Conservation (phyloP, 2,113 vertebrate species). For the Pagrus major region DNA sequence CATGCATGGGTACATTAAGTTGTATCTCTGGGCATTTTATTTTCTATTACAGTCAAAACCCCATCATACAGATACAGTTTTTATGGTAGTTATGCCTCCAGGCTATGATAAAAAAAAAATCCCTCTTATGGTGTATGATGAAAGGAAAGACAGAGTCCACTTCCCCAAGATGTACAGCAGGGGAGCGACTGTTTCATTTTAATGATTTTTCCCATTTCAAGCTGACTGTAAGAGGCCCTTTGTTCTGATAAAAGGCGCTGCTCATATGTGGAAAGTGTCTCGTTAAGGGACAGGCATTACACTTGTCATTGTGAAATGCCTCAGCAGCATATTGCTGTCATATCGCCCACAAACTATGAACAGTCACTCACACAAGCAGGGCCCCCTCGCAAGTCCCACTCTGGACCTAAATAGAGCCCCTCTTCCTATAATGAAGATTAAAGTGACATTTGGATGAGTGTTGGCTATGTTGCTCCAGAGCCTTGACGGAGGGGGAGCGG, state of each 20-base stretch:
- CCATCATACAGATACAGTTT: constrained; percentile 35
- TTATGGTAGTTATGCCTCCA: constrained; percentile 51
- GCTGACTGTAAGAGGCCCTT: constrained; percentile 32
- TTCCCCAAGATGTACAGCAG: constrained; percentile 26
- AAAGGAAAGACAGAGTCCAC: constrained; percentile 44
- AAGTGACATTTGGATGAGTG: constrained; percentile 68
- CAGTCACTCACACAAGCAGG: constrained; percentile 42
- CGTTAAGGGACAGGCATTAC: constrained; percentile 39
- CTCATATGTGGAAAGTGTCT: constrained; percentile 28
- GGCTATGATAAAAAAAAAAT: constrained; percentile 38
- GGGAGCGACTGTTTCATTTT: constrained; percentile 19
- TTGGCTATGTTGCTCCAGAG: constrained; percentile 38
- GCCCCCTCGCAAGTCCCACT: constrained; percentile 28
- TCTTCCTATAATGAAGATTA: constrained; percentile 63
- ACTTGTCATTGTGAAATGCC: constrained; percentile 38
- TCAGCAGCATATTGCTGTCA: constrained; percentile 46
- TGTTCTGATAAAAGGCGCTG: constrained; percentile 39
- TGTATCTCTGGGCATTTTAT: constrained; percentile 45
- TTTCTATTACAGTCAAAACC: constrained; percentile 58
- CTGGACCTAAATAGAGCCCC: constrained; percentile 28
- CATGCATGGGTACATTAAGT: constrained; percentile 33
- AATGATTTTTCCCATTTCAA: constrained; percentile 48
- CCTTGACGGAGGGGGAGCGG: constrained; percentile 43
- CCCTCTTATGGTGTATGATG: constrained; percentile 40
- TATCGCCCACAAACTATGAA: constrained; percentile 42